A percentile compares a stretch with the other conserved stretches of the same genome.
Evolutionary conservation across 2,797 vertebrate genomes (phyloP).

Genomic region (Pseudotriccus pelzelni): DNA sequence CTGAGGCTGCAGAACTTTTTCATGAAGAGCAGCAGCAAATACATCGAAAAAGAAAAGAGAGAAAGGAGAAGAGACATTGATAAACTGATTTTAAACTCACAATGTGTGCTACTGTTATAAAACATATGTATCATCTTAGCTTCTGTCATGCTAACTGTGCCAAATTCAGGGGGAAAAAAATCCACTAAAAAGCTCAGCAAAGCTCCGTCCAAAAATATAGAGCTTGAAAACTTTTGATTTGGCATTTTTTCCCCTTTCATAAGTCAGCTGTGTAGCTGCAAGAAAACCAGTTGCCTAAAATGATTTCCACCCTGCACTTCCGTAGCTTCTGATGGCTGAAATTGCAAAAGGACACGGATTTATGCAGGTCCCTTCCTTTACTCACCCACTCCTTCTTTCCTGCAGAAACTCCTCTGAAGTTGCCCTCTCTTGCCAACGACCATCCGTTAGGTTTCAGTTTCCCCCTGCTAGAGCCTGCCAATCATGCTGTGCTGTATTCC

Average conservation of each 20-base stretch:
- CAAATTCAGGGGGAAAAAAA: neutral
- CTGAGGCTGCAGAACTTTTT: neutral
- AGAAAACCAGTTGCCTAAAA: neutral
- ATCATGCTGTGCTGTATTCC: neutral
- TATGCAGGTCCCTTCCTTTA: neutral
- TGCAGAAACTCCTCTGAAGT: neutral
- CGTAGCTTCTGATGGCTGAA: neutral
- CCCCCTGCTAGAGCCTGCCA: neutral
- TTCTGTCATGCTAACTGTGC: conserved; percentile 48
- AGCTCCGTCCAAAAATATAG: conserved; percentile 36
- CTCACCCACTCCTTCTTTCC: neutral
- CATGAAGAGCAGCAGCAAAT: neutral
- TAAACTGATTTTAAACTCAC: conserved; percentile 50
- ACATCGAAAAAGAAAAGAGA: neutral
- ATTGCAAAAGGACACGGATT: neutral
- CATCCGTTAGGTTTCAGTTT: neutral
- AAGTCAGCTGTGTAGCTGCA: neutral
- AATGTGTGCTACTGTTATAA: conserved; percentile 49
- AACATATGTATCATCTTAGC: conserved; percentile 58
- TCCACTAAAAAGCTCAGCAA: conserved; percentile 13
- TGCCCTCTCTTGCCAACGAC: neutral
- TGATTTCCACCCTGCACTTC: neutral
- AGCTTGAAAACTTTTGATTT: conserved; percentile 31
- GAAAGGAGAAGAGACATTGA: conserved; percentile 28
- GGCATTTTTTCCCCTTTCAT: neutral